Conservation (phyloP, 2,113 vertebrate genomes). For the Nannobrachium achirus region DNA sequence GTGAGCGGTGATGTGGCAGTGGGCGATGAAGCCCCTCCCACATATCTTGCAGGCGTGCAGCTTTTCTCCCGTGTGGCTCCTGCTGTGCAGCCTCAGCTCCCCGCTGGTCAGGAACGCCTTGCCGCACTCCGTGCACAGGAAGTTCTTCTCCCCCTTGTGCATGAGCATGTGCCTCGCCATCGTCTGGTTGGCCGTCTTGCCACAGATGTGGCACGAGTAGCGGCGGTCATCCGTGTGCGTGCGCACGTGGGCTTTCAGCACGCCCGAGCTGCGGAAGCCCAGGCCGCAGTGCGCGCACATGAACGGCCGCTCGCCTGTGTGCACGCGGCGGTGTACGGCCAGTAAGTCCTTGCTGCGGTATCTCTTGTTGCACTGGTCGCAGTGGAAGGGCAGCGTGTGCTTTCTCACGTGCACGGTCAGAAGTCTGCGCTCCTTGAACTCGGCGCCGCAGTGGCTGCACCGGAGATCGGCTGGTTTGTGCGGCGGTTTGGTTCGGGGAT, state of each 20-base stretch:
- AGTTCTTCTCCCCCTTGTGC: too few species aligned
- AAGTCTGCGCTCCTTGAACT: background rate
- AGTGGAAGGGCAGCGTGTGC: background rate
- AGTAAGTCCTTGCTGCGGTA: background rate
- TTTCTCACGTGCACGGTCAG: background rate
- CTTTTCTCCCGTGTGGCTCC: slow-evolving; percentile 38
- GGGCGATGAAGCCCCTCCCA: slow-evolving; percentile 33
- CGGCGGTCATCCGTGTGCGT: slow-evolving; percentile 43
- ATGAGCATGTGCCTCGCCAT: slow-evolving; percentile 56
- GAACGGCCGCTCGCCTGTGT: slow-evolving; percentile 9
- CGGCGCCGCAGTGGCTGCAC: background rate
- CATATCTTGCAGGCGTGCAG: background rate
- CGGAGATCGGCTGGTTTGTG: too few species aligned
- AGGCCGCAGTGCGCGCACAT: background rate
- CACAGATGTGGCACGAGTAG: slow-evolving; percentile 42
- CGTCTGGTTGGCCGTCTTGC: slow-evolving; percentile 47
- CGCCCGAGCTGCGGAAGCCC: background rate
- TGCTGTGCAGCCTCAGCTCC: slow-evolving; percentile 42
- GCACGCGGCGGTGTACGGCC: background rate
- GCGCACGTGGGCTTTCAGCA: background rate
- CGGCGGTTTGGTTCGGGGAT: too few species aligned
- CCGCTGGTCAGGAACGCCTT: slow-evolving; percentile 43
- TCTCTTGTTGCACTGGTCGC: slow-evolving; percentile 4
- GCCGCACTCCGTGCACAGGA: slow-evolving; percentile 43
- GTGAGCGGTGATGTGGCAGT: slow-evolving; percentile 4